Conservation (phyloP, 2,797 vertebrate genomes). For the Agapornis canus region DNA sequence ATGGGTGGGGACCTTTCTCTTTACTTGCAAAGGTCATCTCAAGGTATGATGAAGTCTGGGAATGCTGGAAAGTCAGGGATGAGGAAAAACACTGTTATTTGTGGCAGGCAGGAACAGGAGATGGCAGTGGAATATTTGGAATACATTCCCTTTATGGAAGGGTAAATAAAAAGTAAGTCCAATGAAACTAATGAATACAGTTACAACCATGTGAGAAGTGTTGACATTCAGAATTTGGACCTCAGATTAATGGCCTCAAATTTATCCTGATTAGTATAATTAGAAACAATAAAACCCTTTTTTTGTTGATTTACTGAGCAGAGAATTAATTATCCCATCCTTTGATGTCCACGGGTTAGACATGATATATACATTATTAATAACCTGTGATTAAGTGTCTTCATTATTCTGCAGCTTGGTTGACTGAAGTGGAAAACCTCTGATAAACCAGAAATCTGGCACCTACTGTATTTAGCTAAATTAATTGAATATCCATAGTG, state of each 20-base stretch:
- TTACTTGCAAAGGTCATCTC: not conserved
- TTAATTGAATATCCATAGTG: not conserved
- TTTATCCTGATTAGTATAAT: conserved; percentile 6
- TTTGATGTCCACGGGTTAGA: not conserved
- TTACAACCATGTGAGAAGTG: not conserved
- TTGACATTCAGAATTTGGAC: not conserved
- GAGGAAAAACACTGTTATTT: not conserved
- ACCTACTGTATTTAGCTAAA: not conserved
- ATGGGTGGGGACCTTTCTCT: not conserved
- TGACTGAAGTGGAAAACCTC: not conserved
- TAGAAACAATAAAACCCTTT: not conserved
- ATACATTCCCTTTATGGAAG: not conserved
- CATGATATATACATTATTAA: conserved; percentile 24
- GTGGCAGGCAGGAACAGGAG: not conserved
- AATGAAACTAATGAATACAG: not conserved
- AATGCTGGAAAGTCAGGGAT: not conserved
- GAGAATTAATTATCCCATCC: not conserved
- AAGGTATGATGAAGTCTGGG: not conserved
- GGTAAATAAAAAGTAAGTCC: conserved; percentile 16
- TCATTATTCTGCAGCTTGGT: conserved; percentile 3
- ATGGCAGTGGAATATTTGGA: not conserved
- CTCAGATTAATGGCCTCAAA: not conserved
- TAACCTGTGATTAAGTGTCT: conserved; percentile 6
- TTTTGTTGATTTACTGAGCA: conserved; percentile 1
- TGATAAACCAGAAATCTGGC: not conserved